phyloP scores from a whole-genome alignment of 2,888 invertebrate genomes.

The Dolomedes plantarius region DNA sequence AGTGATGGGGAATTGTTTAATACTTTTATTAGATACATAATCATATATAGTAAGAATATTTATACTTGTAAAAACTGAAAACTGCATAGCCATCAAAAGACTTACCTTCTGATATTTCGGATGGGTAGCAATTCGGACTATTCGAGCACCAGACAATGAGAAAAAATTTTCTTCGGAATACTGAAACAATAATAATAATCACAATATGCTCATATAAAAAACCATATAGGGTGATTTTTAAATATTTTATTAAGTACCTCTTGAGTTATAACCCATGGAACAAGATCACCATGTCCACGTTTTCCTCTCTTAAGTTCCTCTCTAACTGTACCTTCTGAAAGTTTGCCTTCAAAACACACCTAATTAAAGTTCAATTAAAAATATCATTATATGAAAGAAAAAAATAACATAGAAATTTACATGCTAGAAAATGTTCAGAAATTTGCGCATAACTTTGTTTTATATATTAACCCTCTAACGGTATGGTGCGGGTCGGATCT shows the following conservation, averaged over 20 bases:
- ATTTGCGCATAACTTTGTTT: too few relatives aligned
- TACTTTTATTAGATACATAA: too few relatives aligned
- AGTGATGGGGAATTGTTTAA: too few relatives aligned
- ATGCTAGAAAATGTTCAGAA: too few relatives aligned
- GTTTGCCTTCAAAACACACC: slow-evolving; percentile 83
- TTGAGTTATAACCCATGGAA: slow-evolving; percentile 98
- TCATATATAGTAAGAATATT: too few relatives aligned
- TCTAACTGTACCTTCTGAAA: slow-evolving; percentile 83
- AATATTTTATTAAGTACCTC: slow-evolving; percentile 79
- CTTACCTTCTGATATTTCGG: slow-evolving; percentile 93
- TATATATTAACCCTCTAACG: too few relatives aligned
- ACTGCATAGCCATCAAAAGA: too few relatives aligned
- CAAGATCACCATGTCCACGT: slow-evolving; percentile 95
- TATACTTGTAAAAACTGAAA: too few relatives aligned
- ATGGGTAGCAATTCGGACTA: slow-evolving; percentile 98
- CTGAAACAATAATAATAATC: slow-evolving; percentile 71
- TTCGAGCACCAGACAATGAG: slow-evolving; percentile 88
- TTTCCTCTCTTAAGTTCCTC: slow-evolving; percentile 90
- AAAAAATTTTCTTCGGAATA: slow-evolving; percentile 96
- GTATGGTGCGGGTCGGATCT: too few relatives aligned
- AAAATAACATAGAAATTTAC: too few relatives aligned
- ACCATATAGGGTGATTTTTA: not conserved
- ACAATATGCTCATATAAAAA: not conserved
- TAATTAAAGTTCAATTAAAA: slow-evolving; percentile 75
- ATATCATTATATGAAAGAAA: too few relatives aligned